Conservation (phyloP, 2,113 vertebrate genomes). For the Dicrurus megarhynchus region DNA sequence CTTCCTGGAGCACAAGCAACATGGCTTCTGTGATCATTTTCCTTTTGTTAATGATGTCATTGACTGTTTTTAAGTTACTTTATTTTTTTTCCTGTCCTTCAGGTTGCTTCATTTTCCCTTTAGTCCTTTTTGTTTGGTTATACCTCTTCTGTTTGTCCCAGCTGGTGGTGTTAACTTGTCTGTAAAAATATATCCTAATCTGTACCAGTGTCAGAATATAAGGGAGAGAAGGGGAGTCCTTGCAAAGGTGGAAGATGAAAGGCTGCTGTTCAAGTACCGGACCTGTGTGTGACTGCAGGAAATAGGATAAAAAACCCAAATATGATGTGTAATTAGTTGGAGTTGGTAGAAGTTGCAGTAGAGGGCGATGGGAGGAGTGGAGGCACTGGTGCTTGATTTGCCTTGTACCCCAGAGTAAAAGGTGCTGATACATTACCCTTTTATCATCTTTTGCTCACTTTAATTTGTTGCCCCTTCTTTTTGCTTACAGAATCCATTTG, state of each 20-base stretch:
- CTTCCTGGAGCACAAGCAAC: neutral
- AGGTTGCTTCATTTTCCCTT: neutral
- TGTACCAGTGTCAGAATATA: neutral
- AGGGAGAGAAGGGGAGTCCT: neutral
- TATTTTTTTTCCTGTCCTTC: neutral
- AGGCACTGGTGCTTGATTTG: neutral
- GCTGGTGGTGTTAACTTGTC: neutral
- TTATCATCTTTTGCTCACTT: neutral
- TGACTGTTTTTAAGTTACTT: neutral
- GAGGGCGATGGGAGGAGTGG: neutral
- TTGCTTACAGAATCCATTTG: conserved; percentile 6
- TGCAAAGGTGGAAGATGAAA: neutral
- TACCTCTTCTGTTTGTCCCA: neutral
- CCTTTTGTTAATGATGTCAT: neutral
- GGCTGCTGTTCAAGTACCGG: neutral
- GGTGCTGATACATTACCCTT: neutral
- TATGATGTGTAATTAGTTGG: neutral
- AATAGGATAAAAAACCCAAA: neutral
- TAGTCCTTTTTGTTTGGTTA: neutral
- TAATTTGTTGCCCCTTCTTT: conserved; percentile 17
- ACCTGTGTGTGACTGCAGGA: neutral
- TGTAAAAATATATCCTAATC: neutral
- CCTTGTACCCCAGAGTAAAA: neutral
- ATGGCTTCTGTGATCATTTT: neutral
- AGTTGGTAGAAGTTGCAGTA: neutral